Conservation (phyloP, 2,888 invertebrate genomes). For the Phengaris arion region DNA sequence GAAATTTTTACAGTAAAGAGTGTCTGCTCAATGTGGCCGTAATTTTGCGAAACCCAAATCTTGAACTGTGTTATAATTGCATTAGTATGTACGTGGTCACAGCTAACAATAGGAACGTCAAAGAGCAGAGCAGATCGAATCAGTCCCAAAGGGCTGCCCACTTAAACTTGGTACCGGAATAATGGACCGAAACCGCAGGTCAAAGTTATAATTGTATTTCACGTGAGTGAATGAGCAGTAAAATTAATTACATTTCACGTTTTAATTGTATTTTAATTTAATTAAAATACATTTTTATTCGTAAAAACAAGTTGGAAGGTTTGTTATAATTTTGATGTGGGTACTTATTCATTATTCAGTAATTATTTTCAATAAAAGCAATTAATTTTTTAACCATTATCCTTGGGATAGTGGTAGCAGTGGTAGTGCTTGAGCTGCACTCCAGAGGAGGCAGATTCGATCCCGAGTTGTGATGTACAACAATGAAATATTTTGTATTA, state of each 20-base stretch:
- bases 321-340: neutral
- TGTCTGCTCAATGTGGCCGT: too few relatives aligned
- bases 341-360: neutral
- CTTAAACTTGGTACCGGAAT: conserved; percentile 67
- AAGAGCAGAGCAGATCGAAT: conserved; percentile 62
- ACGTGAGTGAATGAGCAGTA: neutral
- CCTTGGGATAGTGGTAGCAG: too few relatives aligned
- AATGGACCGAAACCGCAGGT: conserved; percentile 57
- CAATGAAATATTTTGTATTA: too few relatives aligned
- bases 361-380: too few relatives aligned
- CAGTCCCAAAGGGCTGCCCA: conserved; percentile 53
- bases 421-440: too few relatives aligned
- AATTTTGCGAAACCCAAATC: too few relatives aligned
- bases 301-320: neutral
- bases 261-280: too few relatives aligned
- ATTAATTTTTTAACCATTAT: too few relatives aligned
- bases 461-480: too few relatives aligned
- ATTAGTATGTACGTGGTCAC: conserved; percentile 6
- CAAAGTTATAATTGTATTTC: conserved; percentile 40
- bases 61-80: neutral
- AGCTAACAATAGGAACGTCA: conserved; percentile 14
- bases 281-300: neutral
- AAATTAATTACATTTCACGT: neutral
- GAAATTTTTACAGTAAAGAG: too few relatives aligned
- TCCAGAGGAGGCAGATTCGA: too few relatives aligned